Conservation (phyloP, 2,113 vertebrate genomes). For the Dipodomys stephensi region DNA sequence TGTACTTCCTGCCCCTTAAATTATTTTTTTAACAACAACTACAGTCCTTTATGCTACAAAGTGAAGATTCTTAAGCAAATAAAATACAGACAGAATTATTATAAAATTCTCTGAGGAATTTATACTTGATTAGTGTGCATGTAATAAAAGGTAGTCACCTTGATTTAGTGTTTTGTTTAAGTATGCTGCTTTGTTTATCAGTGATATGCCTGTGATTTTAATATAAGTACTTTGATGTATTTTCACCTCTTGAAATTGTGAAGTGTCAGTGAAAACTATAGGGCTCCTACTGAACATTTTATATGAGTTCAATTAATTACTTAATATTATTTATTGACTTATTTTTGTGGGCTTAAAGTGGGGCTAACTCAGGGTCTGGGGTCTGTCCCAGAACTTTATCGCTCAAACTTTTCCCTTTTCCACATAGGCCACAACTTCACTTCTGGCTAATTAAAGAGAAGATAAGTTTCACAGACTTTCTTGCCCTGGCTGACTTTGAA, state of each 20-base stretch:
- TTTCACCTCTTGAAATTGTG: background rate
- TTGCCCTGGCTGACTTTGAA: too few relatives aligned
- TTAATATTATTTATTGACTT: too few relatives aligned
- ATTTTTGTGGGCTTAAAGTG: too few relatives aligned
- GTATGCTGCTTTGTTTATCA: too few relatives aligned
- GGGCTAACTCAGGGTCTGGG: too few relatives aligned
- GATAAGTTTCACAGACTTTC: too few relatives aligned
- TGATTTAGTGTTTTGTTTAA: background rate
- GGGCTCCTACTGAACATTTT: background rate
- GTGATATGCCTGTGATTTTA: background rate
- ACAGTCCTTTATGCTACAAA: background rate
- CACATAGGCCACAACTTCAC: too few relatives aligned
- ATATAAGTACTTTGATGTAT: background rate
- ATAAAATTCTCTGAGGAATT: background rate
- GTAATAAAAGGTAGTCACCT: background rate
- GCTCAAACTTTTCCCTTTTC: too few relatives aligned
- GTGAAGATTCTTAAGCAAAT: background rate
- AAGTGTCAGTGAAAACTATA: background rate
- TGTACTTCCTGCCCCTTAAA: background rate
- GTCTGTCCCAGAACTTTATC: too few relatives aligned
- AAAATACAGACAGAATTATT: constrained; percentile 1
- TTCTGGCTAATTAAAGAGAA: too few relatives aligned
- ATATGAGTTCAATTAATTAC: too few relatives aligned
- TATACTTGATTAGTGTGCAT: background rate
- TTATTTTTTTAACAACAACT: background rate